phyloP scores from a whole-genome alignment of 2,888 invertebrate genomes.

The Pyrochroa serraticornis region DNA sequence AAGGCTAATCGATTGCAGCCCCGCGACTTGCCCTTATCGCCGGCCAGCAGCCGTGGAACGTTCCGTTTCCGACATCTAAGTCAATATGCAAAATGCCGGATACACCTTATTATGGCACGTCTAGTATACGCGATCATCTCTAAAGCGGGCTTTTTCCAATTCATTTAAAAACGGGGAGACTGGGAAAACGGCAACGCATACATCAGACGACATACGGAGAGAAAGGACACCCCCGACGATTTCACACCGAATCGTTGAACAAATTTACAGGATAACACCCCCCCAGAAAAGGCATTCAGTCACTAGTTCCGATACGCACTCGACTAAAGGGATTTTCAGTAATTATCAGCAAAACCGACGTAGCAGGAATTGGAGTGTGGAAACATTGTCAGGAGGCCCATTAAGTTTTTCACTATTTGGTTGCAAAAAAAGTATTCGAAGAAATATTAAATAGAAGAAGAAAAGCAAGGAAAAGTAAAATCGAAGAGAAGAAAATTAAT shows the following conservation, averaged over 20 bases:
- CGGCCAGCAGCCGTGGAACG: slow-evolving; percentile 50
- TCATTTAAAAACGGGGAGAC: slow-evolving; percentile 22
- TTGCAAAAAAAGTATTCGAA: no score
- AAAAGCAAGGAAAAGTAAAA: no score
- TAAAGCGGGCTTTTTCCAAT: slow-evolving; percentile 19
- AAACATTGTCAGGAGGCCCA: no score
- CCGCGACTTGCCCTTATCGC: slow-evolving; percentile 51
- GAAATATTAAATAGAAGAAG: no score
- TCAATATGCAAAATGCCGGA: slow-evolving; percentile 48
- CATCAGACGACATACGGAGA: not conserved
- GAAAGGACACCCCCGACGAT: not conserved
- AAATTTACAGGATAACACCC: not conserved
- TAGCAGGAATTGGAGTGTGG: no score
- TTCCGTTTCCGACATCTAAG: slow-evolving; percentile 45
- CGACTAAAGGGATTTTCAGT: no score
- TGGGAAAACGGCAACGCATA: not conserved
- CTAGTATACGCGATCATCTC: slow-evolving; percentile 15
- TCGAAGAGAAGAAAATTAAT: no score
- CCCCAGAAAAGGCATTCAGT: not conserved
- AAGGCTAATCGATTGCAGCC: slow-evolving; percentile 47
- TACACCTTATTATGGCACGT: slow-evolving; percentile 33
- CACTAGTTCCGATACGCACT: no score
- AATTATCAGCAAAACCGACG: no score
- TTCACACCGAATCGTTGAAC: not conserved
- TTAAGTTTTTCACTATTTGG: no score